Conservation (phyloP, 2,888 invertebrate genomes). For the Saturnia japonica region DNA sequence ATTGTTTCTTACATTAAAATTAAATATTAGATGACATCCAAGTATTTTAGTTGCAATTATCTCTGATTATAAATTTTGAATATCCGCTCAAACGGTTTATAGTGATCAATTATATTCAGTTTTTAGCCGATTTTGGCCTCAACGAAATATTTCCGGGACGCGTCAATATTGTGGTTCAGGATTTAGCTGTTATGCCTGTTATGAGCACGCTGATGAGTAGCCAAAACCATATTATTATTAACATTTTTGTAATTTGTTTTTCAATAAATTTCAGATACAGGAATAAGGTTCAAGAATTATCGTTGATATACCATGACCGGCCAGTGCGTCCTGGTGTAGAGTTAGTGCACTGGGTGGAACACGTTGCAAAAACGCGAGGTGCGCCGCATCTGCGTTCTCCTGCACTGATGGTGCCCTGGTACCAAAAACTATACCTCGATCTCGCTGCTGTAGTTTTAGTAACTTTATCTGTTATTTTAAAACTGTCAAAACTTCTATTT, state of each 20-base stretch:
- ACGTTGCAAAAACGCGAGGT: constrained; percentile 52
- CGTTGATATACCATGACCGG: constrained; percentile 52
- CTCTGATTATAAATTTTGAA: no score
- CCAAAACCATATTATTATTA: no score
- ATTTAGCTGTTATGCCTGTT: no score
- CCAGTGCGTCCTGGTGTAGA: constrained; percentile 45
- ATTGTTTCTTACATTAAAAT: no score
- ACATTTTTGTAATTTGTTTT: background rate
- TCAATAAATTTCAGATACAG: constrained; percentile 42
- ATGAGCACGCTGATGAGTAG: no score
- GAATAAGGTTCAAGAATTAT: constrained; percentile 46
- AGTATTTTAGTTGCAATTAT: no score
- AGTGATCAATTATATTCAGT: no score
- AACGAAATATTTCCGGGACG: no score
- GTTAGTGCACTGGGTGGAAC: constrained; percentile 56
- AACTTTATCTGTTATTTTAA: background rate
- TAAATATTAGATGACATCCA: no score
- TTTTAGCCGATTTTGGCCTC: no score
- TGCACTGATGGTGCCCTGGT: constrained; percentile 49
- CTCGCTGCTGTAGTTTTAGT: constrained; percentile 32
- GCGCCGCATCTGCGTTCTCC: constrained; percentile 53
- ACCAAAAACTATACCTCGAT: constrained; percentile 56
- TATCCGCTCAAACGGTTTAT: no score
- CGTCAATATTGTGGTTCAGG: no score
- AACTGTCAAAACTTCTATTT: background rate